Conservation (phyloP, 30 jellyfish, hydroid and myxozoan species). For the Calvadosia cruxmelitensis region DNA sequence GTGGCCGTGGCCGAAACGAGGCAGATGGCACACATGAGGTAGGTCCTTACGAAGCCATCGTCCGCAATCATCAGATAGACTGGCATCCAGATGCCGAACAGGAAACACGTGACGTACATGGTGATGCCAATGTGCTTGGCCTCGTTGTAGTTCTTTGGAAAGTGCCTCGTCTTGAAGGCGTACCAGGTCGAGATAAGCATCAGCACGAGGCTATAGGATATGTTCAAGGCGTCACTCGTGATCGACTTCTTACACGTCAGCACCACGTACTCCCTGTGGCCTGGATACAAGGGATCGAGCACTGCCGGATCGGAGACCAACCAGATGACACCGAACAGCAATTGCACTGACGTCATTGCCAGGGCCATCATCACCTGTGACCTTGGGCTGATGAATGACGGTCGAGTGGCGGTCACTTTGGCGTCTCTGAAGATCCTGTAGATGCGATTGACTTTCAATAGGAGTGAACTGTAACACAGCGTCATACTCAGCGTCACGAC, state of each 20-base stretch:
- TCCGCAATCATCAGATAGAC: conserved; percentile 28
- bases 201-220: conserved; percentile 48
- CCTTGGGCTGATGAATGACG: conserved; percentile 53
- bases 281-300: conserved; percentile 47
- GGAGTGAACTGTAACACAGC: conserved; percentile 67
- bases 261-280: conserved; percentile 38
- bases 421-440: conserved; percentile 75
- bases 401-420: conserved; percentile 39
- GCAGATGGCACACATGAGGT: conserved; percentile 49
- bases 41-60: conserved; percentile 24
- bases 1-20: conserved; percentile 37
- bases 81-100: conserved; percentile 48
- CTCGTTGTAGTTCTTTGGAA: conserved; percentile 94
- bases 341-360: conserved; percentile 37
- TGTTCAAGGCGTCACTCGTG: conserved; percentile 8
- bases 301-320: conserved; percentile 24
- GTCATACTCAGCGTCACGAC: conserved; percentile 47
- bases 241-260: conserved; percentile 19
- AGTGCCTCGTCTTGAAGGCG: conserved; percentile 82
- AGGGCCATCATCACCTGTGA: conserved; percentile 61
- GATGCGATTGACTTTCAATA: conserved; percentile 62
- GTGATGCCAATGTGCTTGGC: conserved; percentile 86
- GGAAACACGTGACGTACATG: conserved; percentile 63
- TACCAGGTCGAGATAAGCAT: conserved; percentile 67
- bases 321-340: conserved; percentile 52